These are phyloP conservation scores for Leptoclinus maculatus DNA, from an alignment of 2,797 vertebrate genomes.

Conservation along the genomic window DNA sequence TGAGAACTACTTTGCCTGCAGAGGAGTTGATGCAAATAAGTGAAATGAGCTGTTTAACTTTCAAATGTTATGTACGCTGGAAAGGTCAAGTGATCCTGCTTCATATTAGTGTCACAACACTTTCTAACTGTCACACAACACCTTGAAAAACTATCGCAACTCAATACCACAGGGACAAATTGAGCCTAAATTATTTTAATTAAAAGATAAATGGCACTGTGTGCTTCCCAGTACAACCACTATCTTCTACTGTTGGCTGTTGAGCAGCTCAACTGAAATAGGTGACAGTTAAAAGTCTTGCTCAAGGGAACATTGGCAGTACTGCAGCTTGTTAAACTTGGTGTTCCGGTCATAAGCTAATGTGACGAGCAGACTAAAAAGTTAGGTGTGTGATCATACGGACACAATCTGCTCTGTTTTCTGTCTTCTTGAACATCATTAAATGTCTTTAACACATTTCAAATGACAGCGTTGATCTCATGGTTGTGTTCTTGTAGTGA, in stretches of 20 bases:
- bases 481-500: neutral
- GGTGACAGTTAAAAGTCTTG: neutral
- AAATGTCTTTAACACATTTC: neutral
- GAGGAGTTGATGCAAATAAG: conserved; percentile 3
- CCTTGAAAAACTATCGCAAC: neutral
- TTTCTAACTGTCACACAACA: neutral
- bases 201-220: too few relatives aligned
- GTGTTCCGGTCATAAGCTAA: neutral
- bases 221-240: neutral
- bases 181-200: neutral
- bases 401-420: neutral
- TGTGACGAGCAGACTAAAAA: neutral
- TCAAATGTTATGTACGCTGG: neutral
- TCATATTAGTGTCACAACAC: neutral
- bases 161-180: too few relatives aligned
- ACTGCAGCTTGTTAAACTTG: neutral
- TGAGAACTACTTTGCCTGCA: neutral
- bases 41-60: neutral
- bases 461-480: neutral
- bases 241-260: neutral
- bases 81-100: neutral
- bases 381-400: neutral
- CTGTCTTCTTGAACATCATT: neutral
- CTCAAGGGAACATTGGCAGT: neutral
- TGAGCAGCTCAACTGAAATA: neutral